These are phyloP conservation scores for Cheilosia impressa DNA, from an alignment of 2,888 invertebrate species.

Conservation along the genomic window DNA sequence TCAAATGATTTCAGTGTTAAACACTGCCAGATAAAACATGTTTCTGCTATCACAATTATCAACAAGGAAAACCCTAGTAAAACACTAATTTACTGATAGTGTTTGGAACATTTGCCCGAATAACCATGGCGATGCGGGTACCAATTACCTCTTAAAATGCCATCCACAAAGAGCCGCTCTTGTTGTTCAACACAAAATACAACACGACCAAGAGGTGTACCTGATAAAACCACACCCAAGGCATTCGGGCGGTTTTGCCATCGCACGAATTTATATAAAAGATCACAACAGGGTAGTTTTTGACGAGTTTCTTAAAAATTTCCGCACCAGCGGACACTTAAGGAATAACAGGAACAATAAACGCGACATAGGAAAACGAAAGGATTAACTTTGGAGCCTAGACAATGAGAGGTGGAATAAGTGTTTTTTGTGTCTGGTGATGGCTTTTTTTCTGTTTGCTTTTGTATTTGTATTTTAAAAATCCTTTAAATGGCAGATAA, in stretches of 20 bases:
- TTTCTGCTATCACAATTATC: slow-evolving; percentile 26
- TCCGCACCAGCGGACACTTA: slow-evolving; percentile 46
- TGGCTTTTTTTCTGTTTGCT: not conserved
- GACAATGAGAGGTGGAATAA: slow-evolving; percentile 65
- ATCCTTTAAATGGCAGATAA: not conserved
- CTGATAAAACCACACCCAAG: slow-evolving; percentile 58
- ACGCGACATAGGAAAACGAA: slow-evolving; percentile 14
- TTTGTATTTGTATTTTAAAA: not conserved
- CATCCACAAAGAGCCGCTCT: slow-evolving; percentile 64
- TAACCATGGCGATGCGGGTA: slow-evolving; percentile 12
- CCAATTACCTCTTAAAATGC: slow-evolving; percentile 49
- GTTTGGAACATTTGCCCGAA: slow-evolving; percentile 22
- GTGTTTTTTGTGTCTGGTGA: slow-evolving; percentile 10
- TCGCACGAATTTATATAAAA: slow-evolving; percentile 58
- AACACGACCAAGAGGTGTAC: slow-evolving; percentile 33
- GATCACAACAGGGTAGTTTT: slow-evolving; percentile 34
- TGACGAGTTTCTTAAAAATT: slow-evolving; percentile 54
- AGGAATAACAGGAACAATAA: slow-evolving; percentile 36
- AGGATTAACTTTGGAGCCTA: slow-evolving; percentile 41
- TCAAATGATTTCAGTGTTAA: slow-evolving; percentile 32
- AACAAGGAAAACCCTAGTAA: slow-evolving; percentile 49
- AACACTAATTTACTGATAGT: slow-evolving; percentile 64
- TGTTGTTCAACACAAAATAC: slow-evolving; percentile 47
- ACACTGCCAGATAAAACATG: slow-evolving; percentile 42
- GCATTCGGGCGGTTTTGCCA: slow-evolving; percentile 7